Evolutionary conservation across 2,797 vertebrate genomes (phyloP), one percentile per base, ranked within the genome.

Genomic region (Scleropages formosus): DNA sequence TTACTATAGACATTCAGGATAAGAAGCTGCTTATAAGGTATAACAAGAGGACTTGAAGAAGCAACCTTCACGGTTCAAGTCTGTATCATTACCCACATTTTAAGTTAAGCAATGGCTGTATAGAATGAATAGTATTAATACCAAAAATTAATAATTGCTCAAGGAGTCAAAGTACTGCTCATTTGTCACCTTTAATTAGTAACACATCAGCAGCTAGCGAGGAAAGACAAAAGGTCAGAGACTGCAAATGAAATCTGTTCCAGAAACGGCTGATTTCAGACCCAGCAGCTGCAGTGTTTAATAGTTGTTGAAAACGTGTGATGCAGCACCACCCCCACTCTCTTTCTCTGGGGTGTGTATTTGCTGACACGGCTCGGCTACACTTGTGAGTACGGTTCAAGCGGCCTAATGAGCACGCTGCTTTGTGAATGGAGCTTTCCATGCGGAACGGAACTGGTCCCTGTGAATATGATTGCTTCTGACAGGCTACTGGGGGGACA

Each of bases 301-400:
- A 75, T 79, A 78, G 75, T 75, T 80, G 70, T 67, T 53, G 58
- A 78, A 80, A 78, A 63, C n/a, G 27, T 70, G 51, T 75, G 79
- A 77, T 24, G 31, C n/a, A 75, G 59, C 31, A 64, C 49, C 76
- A 74, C 64, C 80, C n/a, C 13, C 47, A 11, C 60, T 58, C 11
- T 64, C 69, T 77, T 72, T 79, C 73, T 66, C 12, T 72, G 15
- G 66, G 62, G 72, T 65, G 44, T 76, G 77, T 84, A 88, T 91
- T 90, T 91, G 92, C 92, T 93, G 92, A 93, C 89, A 83, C 81
- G 73, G 87, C 90, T 88, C 87, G 80, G 79, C 83, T 84, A 46
- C 39, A 75, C 69, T 83, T 81, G 87, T 84, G 72, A 78, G 86
- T 88, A 76, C 85, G 87, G 81, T 87, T 85, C 86, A 85, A 82